Conservation (phyloP, 35 echinoderm and acorn worm genomes). For the Heliocidaris tuberculata region DNA sequence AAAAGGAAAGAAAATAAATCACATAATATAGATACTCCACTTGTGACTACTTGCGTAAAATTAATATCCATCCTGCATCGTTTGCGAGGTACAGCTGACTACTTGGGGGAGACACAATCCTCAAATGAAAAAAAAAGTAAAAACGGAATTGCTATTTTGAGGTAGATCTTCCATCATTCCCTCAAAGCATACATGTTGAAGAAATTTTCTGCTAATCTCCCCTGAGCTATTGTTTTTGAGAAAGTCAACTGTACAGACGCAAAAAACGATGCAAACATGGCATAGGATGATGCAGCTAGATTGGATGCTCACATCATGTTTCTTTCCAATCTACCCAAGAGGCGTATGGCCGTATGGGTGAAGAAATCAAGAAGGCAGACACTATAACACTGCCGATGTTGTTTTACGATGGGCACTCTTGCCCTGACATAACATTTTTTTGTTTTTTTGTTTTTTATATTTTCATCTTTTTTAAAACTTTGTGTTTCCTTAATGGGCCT, state of each 20-base stretch:
- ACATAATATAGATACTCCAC: constrained; percentile 30
- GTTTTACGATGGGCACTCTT: constrained; percentile 8
- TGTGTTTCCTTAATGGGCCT: not conserved
- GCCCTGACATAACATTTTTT: constrained; percentile 39
- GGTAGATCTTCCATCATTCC: no score
- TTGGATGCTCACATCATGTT: not conserved
- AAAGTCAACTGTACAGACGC: not conserved
- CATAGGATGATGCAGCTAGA: not conserved
- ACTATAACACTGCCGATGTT: constrained; percentile 16
- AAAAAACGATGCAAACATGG: not conserved
- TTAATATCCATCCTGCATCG: not conserved
- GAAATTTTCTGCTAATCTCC: no score
- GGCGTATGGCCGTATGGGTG: not conserved
- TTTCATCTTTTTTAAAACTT: not conserved
- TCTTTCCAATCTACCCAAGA: constrained; percentile 10
- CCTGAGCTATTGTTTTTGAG: not conserved
- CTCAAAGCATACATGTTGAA: no score
- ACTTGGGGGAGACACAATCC: not conserved
- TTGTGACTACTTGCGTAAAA: constrained; percentile 27
- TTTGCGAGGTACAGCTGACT: constrained; percentile 7
- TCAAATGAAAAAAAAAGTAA: not conserved
- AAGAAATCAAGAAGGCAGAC: constrained; percentile 10
- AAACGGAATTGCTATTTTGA: not conserved
- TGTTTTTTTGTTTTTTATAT: constrained; percentile 32
- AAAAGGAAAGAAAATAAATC: constrained; percentile 24